Evolutionary conservation across 2,888 invertebrate genomes (phyloP).

Genomic region (Papilio demoleus): DNA sequence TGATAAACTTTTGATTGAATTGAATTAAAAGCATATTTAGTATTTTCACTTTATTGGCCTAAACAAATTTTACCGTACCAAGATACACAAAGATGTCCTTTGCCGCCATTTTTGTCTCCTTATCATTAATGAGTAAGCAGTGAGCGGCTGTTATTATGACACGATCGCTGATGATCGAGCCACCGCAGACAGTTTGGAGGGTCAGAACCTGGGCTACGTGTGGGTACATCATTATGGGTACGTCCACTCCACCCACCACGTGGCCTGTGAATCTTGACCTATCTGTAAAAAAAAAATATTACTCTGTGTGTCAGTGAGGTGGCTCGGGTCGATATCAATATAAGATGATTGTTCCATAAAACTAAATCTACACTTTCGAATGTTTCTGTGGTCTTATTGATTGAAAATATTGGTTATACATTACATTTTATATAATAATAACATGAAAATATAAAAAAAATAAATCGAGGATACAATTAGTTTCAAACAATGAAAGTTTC

Average conservation of each 20-base stretch:
- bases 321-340: not conserved
- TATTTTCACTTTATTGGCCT: too few relatives aligned
- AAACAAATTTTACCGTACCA: constrained; percentile 23
- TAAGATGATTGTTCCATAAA: too few relatives aligned
- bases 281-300: not conserved
- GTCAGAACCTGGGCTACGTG: constrained; percentile 35
- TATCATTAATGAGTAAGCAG: constrained; percentile 24
- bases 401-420: too few relatives aligned
- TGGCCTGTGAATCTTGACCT: constrained; percentile 21
- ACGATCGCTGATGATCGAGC: constrained; percentile 41
- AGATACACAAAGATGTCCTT: constrained; percentile 10
- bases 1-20: too few relatives aligned
- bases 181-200: constrained; percentile 29
- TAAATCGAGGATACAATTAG: not conserved
- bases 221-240: constrained; percentile 44
- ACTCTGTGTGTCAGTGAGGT: not conserved
- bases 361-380: too few relatives aligned
- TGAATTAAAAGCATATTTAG: too few relatives aligned
- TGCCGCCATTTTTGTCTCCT: not conserved
- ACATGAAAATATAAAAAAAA: not conserved
- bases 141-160: constrained; percentile 42
- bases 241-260: constrained; percentile 42
- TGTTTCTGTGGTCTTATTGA: too few relatives aligned
- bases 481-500: not conserved
- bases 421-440: too few relatives aligned